Percentiles rank a stretch among this genome's conserved stretches.
Evolutionary conservation across 2,113 vertebrate species (phyloP).

Genomic region (Carlito syrichta): DNA sequence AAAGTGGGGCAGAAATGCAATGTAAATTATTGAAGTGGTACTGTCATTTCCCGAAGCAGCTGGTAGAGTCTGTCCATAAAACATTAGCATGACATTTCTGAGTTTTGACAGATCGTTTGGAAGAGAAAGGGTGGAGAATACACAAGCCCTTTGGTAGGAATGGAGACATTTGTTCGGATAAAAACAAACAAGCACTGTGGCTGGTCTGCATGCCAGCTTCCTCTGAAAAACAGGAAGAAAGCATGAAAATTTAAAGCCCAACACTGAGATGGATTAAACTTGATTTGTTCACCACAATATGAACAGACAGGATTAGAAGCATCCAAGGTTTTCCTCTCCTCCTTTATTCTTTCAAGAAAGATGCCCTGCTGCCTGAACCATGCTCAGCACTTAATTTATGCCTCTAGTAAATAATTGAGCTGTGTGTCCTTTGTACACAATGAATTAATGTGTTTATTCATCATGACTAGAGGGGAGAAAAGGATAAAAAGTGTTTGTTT

Average conservation of each 20-base stretch:
- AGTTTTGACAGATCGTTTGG: slow-evolving; percentile 66
- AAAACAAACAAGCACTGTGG: slow-evolving; percentile 49
- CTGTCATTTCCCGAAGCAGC: slow-evolving; percentile 65
- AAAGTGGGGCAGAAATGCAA: slow-evolving; percentile 73
- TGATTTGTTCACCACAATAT: slow-evolving; percentile 35
- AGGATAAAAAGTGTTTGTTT: slow-evolving; percentile 17
- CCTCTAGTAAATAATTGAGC: slow-evolving; percentile 45
- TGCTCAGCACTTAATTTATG: slow-evolving; percentile 46
- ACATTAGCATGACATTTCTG: slow-evolving; percentile 77
- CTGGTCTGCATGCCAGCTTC: not conserved
- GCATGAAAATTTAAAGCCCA: slow-evolving; percentile 64
- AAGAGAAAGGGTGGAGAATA: slow-evolving; percentile 71
- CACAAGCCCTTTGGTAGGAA: slow-evolving; percentile 52
- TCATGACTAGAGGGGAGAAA: not conserved
- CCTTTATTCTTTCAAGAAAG: slow-evolving; percentile 43
- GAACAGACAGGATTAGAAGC: slow-evolving; percentile 19
- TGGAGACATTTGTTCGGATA: slow-evolving; percentile 65
- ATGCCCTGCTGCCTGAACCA: not conserved
- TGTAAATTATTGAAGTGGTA: slow-evolving; percentile 80
- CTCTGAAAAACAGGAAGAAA: not conserved
- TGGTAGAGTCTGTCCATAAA: slow-evolving; percentile 71
- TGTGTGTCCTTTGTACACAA: slow-evolving; percentile 21
- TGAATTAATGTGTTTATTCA: slow-evolving; percentile 28
- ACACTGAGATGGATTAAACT: slow-evolving; percentile 46
- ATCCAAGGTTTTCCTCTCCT: not conserved